A percentile compares a stretch with the other conserved stretches of the same genome.
Evolutionary conservation across 92 coral and sea anemone species (phyloP).

Genomic region (Umimayanthus kanabou): DNA sequence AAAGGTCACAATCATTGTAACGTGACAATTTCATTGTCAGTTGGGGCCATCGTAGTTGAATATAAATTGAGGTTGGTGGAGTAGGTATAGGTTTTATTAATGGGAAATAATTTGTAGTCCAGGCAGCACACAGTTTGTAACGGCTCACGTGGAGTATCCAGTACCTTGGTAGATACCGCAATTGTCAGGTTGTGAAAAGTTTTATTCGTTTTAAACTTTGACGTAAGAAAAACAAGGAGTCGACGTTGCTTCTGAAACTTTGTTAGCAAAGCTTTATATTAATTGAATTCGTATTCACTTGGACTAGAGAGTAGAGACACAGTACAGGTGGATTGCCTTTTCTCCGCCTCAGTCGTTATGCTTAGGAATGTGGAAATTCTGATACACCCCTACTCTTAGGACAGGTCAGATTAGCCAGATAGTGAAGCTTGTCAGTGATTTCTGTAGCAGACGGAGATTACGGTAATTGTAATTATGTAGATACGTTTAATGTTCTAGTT

Average conservation of each 20-base stretch:
- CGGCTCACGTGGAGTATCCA: not conserved
- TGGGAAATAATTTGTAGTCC: not conserved
- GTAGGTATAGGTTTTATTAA: not conserved
- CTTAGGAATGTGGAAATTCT: not conserved
- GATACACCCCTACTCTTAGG: not conserved
- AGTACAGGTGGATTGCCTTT: too few relatives aligned
- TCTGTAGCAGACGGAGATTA: not conserved
- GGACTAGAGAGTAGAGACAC: too few relatives aligned
- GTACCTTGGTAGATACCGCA: not conserved
- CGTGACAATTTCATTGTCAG: not conserved
- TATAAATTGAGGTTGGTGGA: not conserved
- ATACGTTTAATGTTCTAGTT: constrained; percentile 20
- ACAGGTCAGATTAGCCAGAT: not conserved
- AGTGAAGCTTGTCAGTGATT: not conserved
- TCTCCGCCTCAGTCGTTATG: not conserved
- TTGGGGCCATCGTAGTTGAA: not conserved
- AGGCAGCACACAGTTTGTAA: not conserved
- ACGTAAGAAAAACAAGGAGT: not conserved
- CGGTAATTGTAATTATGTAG: constrained; percentile 44
- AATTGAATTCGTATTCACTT: not conserved
- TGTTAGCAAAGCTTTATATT: not conserved
- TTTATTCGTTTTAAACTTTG: not conserved
- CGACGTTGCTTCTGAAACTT: not conserved
- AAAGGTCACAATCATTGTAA: not conserved
- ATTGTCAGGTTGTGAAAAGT: too few relatives aligned